A percentile compares a stretch with the other conserved stretches of the same genome.
phyloP scores from a whole-genome alignment of 23 tunicate species.

The Halocynthia aurantium region DNA sequence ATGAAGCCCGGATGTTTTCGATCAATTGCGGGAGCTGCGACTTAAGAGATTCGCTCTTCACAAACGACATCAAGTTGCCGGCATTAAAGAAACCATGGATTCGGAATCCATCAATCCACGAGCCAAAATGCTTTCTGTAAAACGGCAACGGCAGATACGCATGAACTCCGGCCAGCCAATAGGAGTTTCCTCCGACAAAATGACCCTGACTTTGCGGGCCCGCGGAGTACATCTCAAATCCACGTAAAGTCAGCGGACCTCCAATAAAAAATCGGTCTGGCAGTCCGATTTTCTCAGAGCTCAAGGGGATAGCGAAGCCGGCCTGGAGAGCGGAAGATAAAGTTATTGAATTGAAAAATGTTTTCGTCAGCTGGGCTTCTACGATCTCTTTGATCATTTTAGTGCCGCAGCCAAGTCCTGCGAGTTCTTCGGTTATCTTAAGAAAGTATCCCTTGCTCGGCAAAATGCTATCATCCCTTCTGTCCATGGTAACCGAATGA shows the following conservation, averaged over 20 bases:
- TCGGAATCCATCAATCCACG: constrained; percentile 70
- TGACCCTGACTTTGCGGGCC: constrained; percentile 46
- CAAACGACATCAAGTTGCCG: constrained; percentile 55
- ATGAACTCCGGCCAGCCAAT: constrained; percentile 75
- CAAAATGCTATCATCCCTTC: constrained; percentile 43
- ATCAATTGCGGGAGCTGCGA: constrained; percentile 4
- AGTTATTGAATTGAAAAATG: constrained; percentile 39
- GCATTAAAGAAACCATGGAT: constrained; percentile 70
- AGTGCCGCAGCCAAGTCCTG: constrained; percentile 46
- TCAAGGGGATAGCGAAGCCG: constrained; percentile 35
- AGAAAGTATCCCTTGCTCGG: constrained; percentile 47
- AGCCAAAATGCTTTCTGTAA: constrained; percentile 61
- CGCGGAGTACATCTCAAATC: constrained; percentile 62
- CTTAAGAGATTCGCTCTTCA: not conserved
- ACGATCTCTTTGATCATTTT: constrained; percentile 44
- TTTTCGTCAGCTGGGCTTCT: constrained; percentile 28
- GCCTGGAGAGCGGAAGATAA: constrained; percentile 35
- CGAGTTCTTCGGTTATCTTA: constrained; percentile 69
- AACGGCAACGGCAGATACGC: constrained; percentile 81
- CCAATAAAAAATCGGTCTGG: constrained; percentile 73
- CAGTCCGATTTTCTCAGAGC: constrained; percentile 6
- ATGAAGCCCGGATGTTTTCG: constrained; percentile 41
- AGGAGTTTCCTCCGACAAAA: constrained; percentile 58
- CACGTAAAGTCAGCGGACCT: constrained; percentile 79
- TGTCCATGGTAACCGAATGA: constrained; percentile 53